These are phyloP conservation scores for Saturnia pavonia DNA, from an alignment of 2,888 invertebrate species.

Conservation along the genomic window DNA sequence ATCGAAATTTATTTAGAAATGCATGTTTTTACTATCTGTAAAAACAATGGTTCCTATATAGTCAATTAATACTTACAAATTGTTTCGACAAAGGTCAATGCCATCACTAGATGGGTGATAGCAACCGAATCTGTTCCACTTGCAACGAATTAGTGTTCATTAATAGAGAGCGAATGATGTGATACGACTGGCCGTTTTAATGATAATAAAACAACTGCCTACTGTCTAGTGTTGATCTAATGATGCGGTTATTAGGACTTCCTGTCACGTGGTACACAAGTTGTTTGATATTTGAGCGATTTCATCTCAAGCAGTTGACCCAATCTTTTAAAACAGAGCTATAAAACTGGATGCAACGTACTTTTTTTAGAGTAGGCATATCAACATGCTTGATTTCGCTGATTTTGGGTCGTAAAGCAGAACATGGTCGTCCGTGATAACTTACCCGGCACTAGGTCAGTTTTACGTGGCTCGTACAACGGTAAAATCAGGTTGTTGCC, in stretches of 20 bases:
- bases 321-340: slow-evolving; percentile 32
- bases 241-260: slow-evolving; percentile 49
- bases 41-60: slow-evolving; percentile 32
- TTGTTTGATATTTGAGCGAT: slow-evolving; percentile 47
- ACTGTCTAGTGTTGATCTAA: slow-evolving; percentile 42
- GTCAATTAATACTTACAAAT: slow-evolving; percentile 49
- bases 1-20: background rate
- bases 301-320: slow-evolving; percentile 42
- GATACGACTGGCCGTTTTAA: slow-evolving; percentile 52
- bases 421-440: slow-evolving; percentile 72
- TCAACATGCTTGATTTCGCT: slow-evolving; percentile 44
- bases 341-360: slow-evolving; percentile 24
- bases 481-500: slow-evolving; percentile 79
- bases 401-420: slow-evolving; percentile 59
- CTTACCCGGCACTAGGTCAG: slow-evolving; percentile 80
- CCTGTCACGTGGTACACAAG: slow-evolving; percentile 60
- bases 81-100: slow-evolving; percentile 75
- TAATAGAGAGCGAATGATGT: slow-evolving; percentile 60
- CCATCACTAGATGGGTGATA: slow-evolving; percentile 70
- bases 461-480: slow-evolving; percentile 77
- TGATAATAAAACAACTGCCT: slow-evolving; percentile 37
- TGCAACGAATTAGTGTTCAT: slow-evolving; percentile 77
- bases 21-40: background rate
- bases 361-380: slow-evolving; percentile 19
- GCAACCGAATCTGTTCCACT: slow-evolving; percentile 81